These are phyloP conservation scores for Ormyrus pomaceus DNA, from an alignment of 2,888 invertebrate genomes.

Conservation along the genomic window DNA sequence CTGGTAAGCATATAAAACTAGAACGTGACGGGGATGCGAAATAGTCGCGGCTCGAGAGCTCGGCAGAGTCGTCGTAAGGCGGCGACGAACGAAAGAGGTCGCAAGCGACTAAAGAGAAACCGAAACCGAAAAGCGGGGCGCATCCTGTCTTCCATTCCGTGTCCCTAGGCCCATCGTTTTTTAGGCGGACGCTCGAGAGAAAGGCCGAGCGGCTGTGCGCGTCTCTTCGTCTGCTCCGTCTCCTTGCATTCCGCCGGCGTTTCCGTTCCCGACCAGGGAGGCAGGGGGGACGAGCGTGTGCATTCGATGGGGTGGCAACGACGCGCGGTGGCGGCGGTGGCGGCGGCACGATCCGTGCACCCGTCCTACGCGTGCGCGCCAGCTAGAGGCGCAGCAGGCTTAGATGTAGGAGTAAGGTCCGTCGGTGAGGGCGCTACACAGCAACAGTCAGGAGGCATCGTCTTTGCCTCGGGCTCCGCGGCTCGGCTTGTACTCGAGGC, in stretches of 20 bases:
- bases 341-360: constrained; percentile 12
- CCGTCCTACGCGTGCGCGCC: constrained; percentile 20
- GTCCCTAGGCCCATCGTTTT: too few species aligned
- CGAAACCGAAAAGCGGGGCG: not conserved
- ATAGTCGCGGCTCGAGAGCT: not conserved
- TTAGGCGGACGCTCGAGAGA: too few species aligned
- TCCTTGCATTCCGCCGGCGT: too few species aligned
- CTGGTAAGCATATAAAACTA: too few species aligned
- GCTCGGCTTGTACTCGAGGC: constrained; percentile 95
- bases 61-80: not conserved
- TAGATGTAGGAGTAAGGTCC: constrained; percentile 97
- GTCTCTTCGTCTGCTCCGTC: too few species aligned
- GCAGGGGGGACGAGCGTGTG: too few species aligned
- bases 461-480: constrained; percentile 88
- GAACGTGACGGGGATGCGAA: too few species aligned
- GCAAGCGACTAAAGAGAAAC: not conserved
- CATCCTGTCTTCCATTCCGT: too few species aligned
- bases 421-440: constrained; percentile 99
- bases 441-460: constrained; percentile 98
- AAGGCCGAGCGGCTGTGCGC: too few species aligned
- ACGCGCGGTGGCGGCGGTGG: too few species aligned
- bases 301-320: too few species aligned
- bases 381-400: constrained; percentile 59
- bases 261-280: too few species aligned
- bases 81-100: not conserved